A percentile compares a stretch with the other conserved stretches of the same genome.
These are phyloP conservation scores for Melipona bicolor DNA, from an alignment of 2,888 invertebrate species.

Conservation along the genomic window DNA sequence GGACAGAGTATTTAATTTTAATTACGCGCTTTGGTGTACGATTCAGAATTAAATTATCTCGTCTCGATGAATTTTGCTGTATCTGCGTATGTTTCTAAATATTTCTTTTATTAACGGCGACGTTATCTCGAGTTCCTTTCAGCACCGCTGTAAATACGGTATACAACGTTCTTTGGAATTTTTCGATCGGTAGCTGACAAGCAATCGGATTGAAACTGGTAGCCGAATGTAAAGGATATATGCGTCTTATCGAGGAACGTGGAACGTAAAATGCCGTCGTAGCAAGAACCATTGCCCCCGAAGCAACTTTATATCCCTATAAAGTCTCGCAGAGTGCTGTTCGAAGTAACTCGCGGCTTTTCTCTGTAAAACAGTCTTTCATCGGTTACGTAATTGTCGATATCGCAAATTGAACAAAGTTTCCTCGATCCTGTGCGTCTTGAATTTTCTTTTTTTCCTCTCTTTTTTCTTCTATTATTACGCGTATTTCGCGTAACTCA, in stretches of 20 bases:
- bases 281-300: slow-evolving; percentile 49
- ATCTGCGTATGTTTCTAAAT: no score
- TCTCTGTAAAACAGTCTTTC: neutral
- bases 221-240: slow-evolving; percentile 58
- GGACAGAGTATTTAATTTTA: neutral
- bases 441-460: neutral
- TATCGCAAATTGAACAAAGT: neutral
- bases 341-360: slow-evolving; percentile 31
- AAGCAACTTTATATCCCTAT: slow-evolving; percentile 61
- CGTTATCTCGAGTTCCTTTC: neutral
- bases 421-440: neutral
- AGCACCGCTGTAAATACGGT: slow-evolving; percentile 25
- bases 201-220: slow-evolving; percentile 38
- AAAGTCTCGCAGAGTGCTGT: slow-evolving; percentile 47
- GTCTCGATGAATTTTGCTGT: no score
- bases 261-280: slow-evolving; percentile 63
- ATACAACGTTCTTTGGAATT: slow-evolving; percentile 55
- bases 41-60: no score
- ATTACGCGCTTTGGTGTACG: neutral
- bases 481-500: no score
- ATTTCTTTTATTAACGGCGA: neutral
- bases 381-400: slow-evolving; percentile 15
- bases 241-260: slow-evolving; percentile 59
- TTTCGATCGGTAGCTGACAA: slow-evolving; percentile 45
- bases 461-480: no score